A percentile compares a stretch with the other conserved stretches of the same genome.
phyloP scores from a whole-genome alignment of 2,888 invertebrate species.

The Xestia ashworthii region DNA sequence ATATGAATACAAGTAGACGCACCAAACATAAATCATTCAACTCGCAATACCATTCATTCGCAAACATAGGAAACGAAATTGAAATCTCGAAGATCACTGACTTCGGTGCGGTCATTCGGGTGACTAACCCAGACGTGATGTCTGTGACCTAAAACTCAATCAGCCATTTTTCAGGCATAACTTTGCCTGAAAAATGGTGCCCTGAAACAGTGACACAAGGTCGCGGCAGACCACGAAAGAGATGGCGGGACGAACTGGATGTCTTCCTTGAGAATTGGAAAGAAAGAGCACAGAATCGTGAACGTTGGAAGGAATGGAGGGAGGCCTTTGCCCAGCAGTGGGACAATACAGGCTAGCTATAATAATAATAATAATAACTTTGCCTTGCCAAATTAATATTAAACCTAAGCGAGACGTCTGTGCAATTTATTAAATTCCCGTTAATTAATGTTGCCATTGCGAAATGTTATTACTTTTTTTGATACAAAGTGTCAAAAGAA shows the following conservation, averaged over 20 bases:
- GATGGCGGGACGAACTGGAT: too few species aligned
- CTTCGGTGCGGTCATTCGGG: slow-evolving; percentile 13
- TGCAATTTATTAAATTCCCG: slow-evolving; percentile 54
- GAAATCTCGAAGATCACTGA: slow-evolving; percentile 27
- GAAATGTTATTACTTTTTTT: slow-evolving; percentile 43
- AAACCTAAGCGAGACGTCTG: slow-evolving; percentile 20
- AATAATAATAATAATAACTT: too few species aligned
- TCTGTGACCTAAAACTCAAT: slow-evolving; percentile 42
- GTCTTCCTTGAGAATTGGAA: too few species aligned
- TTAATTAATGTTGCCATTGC: slow-evolving; percentile 55
- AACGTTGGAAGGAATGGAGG: too few species aligned
- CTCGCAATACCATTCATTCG: neutral
- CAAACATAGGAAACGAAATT: slow-evolving; percentile 35
- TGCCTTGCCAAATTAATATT: slow-evolving; percentile 31
- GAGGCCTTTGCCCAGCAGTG: too few species aligned
- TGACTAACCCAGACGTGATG: slow-evolving; percentile 41
- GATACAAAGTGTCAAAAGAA: slow-evolving; percentile 32
- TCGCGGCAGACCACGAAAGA: too few species aligned
- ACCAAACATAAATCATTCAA: neutral
- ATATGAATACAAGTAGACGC: neutral
- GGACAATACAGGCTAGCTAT: too few species aligned
- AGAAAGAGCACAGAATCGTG: too few species aligned
- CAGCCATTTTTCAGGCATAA: slow-evolving; percentile 32
- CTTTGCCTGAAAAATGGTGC: too few species aligned
- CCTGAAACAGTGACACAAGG: too few species aligned